Conservation (phyloP, 2,797 vertebrate species). For the Telmatherina bonti region DNA sequence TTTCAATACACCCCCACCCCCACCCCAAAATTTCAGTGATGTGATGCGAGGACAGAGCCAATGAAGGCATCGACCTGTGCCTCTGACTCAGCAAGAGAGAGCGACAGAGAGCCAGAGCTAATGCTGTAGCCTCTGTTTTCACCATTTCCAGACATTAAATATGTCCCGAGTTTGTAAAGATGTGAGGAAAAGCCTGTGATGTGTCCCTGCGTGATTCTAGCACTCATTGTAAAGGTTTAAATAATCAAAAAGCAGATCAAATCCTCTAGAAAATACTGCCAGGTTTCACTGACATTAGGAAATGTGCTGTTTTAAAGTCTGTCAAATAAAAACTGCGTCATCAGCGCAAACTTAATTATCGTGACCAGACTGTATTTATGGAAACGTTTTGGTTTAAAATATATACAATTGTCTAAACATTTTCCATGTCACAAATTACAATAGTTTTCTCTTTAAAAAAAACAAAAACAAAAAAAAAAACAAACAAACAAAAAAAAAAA, state of each 20-base stretch:
- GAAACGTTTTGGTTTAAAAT: neutral
- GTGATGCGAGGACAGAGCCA: constrained; percentile 73
- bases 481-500: too few relatives aligned
- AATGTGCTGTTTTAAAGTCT: neutral
- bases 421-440: neutral
- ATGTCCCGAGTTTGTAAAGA: constrained; percentile 20
- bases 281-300: neutral
- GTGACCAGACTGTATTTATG: neutral
- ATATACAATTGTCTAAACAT: neutral
- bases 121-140: constrained; percentile 68
- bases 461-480: too few relatives aligned
- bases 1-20: constrained; percentile 44
- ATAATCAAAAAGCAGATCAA: neutral
- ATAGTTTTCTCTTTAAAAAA: too few relatives aligned
- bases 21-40: constrained; percentile 43
- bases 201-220: neutral
- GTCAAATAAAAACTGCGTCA: constrained; percentile 35
- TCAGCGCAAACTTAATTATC: neutral
- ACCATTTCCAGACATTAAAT: constrained; percentile 39
- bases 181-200: constrained; percentile 17
- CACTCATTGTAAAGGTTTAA: constrained; percentile 36
- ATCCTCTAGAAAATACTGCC: neutral
- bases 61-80: constrained; percentile 70
- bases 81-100: constrained; percentile 79
- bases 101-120: constrained; percentile 20